Conservation (phyloP, 2,113 vertebrate genomes). For the Datnioides undecimradiatus region DNA sequence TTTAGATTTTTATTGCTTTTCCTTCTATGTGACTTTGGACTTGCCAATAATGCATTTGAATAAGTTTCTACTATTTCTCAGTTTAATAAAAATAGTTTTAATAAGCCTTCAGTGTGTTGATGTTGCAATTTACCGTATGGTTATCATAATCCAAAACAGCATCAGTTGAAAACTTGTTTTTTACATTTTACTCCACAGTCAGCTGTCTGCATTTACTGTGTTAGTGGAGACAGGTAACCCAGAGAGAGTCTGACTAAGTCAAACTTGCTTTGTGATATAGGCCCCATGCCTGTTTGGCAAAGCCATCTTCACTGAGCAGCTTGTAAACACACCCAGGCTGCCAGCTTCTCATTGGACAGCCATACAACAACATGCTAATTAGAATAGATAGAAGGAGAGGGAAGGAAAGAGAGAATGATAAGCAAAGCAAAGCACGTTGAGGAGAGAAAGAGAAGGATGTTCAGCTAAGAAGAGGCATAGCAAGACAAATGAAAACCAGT, state of each 20-base stretch:
- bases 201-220: too few species aligned
- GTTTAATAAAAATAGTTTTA: too few species aligned
- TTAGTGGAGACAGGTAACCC: neutral
- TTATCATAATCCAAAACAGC: neutral
- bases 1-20: neutral
- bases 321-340: conserved; percentile 60
- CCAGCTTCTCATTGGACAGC: conserved; percentile 59
- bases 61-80: too few species aligned
- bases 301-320: conserved; percentile 63
- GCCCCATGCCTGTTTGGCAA: conserved; percentile 52
- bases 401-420: conserved; percentile 8
- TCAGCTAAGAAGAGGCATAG: neutral
- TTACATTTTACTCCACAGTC: neutral
- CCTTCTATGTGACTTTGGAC: neutral
- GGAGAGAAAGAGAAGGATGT: neutral
- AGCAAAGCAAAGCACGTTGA: neutral
- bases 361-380: conserved; percentile 72
- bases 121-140: neutral
- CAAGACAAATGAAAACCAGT: neutral
- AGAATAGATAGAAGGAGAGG: conserved; percentile 27
- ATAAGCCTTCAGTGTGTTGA: neutral
- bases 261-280: conserved; percentile 20
- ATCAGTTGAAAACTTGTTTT: neutral
- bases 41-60: too few species aligned
- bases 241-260: conserved; percentile 7